Evolutionary conservation across 2,888 invertebrate species (phyloP), one percentile per base, ranked within the genome.

Genomic region (Flexamia atlantica): DNA sequence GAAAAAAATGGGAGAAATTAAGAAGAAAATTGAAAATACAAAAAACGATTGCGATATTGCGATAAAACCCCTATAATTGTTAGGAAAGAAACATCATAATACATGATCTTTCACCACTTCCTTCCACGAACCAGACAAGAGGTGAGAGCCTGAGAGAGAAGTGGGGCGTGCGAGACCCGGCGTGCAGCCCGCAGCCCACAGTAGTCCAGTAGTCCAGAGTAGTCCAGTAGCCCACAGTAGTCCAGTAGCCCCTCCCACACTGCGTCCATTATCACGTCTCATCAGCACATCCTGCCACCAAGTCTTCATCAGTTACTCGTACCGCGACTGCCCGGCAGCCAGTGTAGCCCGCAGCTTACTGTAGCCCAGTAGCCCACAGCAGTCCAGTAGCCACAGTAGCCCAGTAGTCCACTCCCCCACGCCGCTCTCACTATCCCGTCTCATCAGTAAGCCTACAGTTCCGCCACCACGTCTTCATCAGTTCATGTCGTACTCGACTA

Each of bases 361-460:
- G 68, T 68, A 30, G 40, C 42, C 72, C n/a, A 23, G 9, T 40
- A 42, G 20, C 3, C 72, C 42, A 23, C 72, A 42, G 42, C 9
- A 36, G 72, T 23, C 42, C 23, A 42, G n/a, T n/a, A n/a, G n/a
- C 72, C 42, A 23, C 72, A 42, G 42, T 23, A 36, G 72, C 40
- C 42, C 23, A 42, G n/a, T n/a, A n/a, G n/a, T n/a, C 72, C 23
- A 30, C 36, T 70, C 70, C 36, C 32, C 5, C 70, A 57, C 23
- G 20, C 72, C 17, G 12, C n/a, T 9, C 70, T 72, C 42, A 72
- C 42, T 72, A 42, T 36, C 42, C 3, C 72, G 17, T 72, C 72
- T 72, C 72, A 72, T 72, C 42, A 64, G n/a, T n/a, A n/a, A n/a
- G n/a, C n/a, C n/a, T n/a, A n/a, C n/a, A 30, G 57, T 57, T 23